These are phyloP conservation scores for Dolichoris vasculosae DNA, from an alignment of 1,140 invertebrate species.

Conservation along the genomic window DNA sequence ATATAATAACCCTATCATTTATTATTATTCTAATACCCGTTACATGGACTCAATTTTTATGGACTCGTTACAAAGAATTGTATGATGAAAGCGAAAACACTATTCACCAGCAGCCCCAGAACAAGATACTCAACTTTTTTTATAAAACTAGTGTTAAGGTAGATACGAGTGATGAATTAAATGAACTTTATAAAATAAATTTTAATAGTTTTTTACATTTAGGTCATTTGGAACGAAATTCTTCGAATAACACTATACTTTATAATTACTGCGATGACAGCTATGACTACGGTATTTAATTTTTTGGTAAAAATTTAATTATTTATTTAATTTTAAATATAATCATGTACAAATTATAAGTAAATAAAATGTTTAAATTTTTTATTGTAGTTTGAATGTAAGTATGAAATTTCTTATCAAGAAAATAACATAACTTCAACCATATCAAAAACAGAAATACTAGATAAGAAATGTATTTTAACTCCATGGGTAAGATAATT, in stretches of 20 bases:
- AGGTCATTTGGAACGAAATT: slow-evolving; percentile 77
- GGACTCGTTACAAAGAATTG: slow-evolving; percentile 75
- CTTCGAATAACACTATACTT: slow-evolving; percentile 80
- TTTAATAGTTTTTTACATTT: not conserved
- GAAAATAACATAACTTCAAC: slow-evolving; percentile 62
- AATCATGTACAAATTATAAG: not conserved
- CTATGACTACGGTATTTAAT: slow-evolving; percentile 80
- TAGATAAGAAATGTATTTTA: slow-evolving; percentile 60
- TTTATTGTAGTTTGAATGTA: slow-evolving; percentile 68
- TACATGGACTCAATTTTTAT: slow-evolving; percentile 80
- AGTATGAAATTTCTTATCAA: slow-evolving; percentile 55
- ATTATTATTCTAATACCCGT: slow-evolving; percentile 77
- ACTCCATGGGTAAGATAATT: slow-evolving; percentile 80
- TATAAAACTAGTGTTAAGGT: slow-evolving; percentile 72
- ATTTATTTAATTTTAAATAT: not conserved
- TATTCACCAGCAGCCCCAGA: slow-evolving; percentile 71
- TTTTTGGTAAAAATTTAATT: slow-evolving; percentile 73
- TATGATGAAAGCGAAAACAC: slow-evolving; percentile 64
- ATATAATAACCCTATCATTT: slow-evolving; percentile 70
- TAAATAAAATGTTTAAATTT: not conserved
- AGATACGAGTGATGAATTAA: not conserved
- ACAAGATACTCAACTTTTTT: slow-evolving; percentile 71
- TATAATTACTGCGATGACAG: slow-evolving; percentile 78
- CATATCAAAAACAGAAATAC: slow-evolving; percentile 51
- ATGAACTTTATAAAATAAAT: not conserved